Conservation (phyloP, 2,113 vertebrate species). For the Dipodomys ordii region DNA sequence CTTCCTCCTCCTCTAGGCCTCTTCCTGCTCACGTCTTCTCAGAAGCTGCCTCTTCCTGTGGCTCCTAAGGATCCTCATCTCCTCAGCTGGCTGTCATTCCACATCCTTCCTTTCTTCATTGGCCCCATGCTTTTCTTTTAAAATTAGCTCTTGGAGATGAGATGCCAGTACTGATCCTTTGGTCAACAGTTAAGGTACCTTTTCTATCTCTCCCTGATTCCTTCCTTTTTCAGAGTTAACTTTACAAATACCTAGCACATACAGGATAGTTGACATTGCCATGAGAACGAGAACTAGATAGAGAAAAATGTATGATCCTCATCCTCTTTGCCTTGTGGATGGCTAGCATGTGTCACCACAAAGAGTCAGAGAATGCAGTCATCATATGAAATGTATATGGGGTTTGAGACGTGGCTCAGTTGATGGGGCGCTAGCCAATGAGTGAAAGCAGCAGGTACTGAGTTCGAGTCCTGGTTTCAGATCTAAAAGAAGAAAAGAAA, state of each 20-base stretch:
- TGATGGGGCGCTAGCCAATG: too few species aligned
- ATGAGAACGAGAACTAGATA: neutral
- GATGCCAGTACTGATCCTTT: neutral
- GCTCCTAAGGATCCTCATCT: neutral
- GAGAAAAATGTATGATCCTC: too few species aligned
- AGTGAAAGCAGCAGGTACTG: too few species aligned
- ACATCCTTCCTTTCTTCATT: neutral
- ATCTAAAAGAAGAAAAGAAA: neutral
- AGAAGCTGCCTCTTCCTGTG: neutral
- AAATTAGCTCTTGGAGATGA: constrained; percentile 45
- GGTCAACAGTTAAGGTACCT: neutral
- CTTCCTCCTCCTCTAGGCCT: neutral
- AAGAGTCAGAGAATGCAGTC: too few species aligned
- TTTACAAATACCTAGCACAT: neutral
- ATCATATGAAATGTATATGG: too few species aligned
- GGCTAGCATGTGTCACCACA: too few species aligned
- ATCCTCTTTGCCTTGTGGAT: too few species aligned
- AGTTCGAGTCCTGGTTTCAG: too few species aligned
- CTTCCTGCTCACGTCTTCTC: neutral
- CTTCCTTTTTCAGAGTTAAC: neutral
- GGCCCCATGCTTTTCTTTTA: neutral
- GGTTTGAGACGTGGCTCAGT: too few species aligned
- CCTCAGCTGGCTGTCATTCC: neutral
- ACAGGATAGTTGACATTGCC: neutral
- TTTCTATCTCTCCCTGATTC: neutral